Conservation (phyloP, 2,113 vertebrate genomes). For the Alouatta palliata region DNA sequence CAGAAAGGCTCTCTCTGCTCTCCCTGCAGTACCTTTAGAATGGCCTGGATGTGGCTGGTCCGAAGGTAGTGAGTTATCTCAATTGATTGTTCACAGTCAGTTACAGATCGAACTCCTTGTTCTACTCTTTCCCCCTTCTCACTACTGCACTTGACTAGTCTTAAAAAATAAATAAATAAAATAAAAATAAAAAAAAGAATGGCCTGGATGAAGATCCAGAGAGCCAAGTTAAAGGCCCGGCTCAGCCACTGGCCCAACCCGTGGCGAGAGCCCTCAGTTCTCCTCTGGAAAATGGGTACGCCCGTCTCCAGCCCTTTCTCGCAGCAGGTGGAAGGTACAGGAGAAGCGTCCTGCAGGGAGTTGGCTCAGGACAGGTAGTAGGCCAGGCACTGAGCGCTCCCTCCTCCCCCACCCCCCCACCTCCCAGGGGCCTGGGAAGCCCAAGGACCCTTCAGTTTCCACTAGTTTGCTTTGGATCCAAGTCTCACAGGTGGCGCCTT, state of each 20-base stretch:
- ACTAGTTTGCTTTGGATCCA: background rate
- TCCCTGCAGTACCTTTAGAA: background rate
- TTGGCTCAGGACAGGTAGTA: background rate
- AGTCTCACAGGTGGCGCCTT: background rate
- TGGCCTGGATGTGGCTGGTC: background rate
- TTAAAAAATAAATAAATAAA: no score
- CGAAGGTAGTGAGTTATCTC: no score
- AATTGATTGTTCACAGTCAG: no score
- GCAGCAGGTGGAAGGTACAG: no score
- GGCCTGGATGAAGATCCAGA: background rate
- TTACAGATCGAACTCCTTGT: no score
- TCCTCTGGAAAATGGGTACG: background rate
- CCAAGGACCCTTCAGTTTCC: background rate
- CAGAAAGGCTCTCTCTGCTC: fast-evolving
- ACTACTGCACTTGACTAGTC: no score
- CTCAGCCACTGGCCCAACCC: background rate
- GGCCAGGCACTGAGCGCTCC: background rate
- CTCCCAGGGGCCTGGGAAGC: background rate
- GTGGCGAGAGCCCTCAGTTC: background rate
- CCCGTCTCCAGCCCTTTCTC: background rate
- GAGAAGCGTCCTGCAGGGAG: no score
- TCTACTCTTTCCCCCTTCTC: no score
- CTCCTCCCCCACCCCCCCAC: background rate
- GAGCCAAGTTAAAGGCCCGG: background rate
- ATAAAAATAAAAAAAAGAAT: no score